Evolutionary conservation across 2,888 invertebrate genomes (phyloP).

Genomic region (Azorinus chamasolen): DNA sequence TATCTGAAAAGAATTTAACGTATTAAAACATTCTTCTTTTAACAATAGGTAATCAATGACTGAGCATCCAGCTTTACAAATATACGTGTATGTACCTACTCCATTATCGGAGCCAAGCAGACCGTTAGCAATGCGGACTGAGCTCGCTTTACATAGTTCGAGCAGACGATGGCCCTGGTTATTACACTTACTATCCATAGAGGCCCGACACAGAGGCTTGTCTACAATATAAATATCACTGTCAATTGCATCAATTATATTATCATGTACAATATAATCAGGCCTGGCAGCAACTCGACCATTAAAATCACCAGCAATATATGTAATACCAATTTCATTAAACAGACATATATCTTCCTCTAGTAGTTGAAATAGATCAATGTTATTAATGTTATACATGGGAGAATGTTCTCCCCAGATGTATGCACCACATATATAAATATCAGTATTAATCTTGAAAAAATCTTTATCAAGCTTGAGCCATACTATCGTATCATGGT

Average conservation of each 20-base stretch:
- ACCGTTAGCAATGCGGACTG: conserved; percentile 11
- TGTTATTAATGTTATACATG: conserved; percentile 20
- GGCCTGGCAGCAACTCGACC: conserved; percentile 11
- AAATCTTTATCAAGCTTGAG: conserved; percentile 1
- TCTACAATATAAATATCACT: background rate
- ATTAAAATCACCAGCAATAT: conserved; percentile 44
- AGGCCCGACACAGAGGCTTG: background rate
- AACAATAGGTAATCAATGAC: conserved; percentile 11
- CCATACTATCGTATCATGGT: conserved; percentile 1
- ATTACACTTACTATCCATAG: background rate
- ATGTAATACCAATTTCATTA: conserved; percentile 21
- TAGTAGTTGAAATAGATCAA: conserved; percentile 34
- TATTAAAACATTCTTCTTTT: conserved; percentile 1
- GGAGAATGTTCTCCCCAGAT: conserved; percentile 30
- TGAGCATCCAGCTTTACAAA: too few species aligned
- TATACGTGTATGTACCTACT: conserved; percentile 4
- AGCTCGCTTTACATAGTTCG: background rate
- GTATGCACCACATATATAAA: conserved; percentile 7
- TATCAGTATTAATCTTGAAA: conserved; percentile 4
- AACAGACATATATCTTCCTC: conserved; percentile 24
- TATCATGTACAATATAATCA: background rate
- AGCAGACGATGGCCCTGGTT: background rate
- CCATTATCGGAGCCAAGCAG: background rate
- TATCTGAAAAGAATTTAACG: background rate
- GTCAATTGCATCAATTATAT: background rate